Evolutionary conservation across 2,113 vertebrate species (phyloP), one percentile per base, ranked within the genome.

Genomic region (Peromyscus californicus): DNA sequence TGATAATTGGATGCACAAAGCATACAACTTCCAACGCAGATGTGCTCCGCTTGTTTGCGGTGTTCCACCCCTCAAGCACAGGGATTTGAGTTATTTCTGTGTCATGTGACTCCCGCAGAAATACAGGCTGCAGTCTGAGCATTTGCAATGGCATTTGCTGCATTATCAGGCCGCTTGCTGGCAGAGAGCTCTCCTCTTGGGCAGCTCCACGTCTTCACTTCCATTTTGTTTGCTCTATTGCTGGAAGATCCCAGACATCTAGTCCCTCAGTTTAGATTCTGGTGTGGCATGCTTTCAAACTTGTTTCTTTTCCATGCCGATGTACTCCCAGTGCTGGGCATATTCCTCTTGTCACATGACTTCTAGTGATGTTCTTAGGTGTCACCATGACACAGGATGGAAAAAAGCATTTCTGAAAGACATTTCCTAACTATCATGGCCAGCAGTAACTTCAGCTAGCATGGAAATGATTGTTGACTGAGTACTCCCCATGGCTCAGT

Each of bases 41-140:
- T 33, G 26, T 67, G 26, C 26, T 70, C 4, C 16, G 21, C 61
- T 83, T 48, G 13, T 61, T 61, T 39, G n/a, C 16, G 15, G 24
- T 0, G 45, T 13, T n/a, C 16, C 31, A 15, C 24, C 59, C 65
- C 65, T 69, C 22, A n/a, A 54, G 65, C 36, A 3, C 4, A 51
- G 67, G 61, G 65, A 82, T 90, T 75, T 65, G 83, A 22, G 84
- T 90, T 93, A 75, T 95, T 91, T 80, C 80, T 74, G 1, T 61
- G 79, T 78, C 54, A 24, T 3, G 33, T 95, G 90, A 96, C 72
- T 89, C 51, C 54, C 72, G 45, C 24, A 74, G n/a, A 79, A 70
- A 83, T 54, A 79, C 54, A 90, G 57, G 42, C 79, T 0, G 29
- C 61, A 48, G 29, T 26, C 9, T 0, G 8, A 6, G 29, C 6